Evolutionary conservation across 2,888 invertebrate species (phyloP), one percentile per base, ranked within the genome.

Genomic region (Lithodes maja): DNA sequence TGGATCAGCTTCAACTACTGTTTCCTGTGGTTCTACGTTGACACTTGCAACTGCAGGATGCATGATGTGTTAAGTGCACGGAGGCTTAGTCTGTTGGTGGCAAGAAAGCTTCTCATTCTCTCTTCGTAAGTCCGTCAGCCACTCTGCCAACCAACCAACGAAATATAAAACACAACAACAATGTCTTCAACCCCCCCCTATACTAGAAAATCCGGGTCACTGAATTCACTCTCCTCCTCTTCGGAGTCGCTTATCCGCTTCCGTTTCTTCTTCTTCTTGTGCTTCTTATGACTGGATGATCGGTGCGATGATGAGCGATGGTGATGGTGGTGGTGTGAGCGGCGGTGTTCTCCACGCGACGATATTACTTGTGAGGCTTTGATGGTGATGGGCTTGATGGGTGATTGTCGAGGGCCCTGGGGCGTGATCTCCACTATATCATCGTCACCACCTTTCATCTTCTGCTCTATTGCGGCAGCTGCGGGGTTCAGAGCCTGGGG

Each of bases 231-330:
- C 15, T 90, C 91, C n/a, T 91, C 91, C 7, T 89, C 91, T 54
- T 91, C 91, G 1, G 88, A 88, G 80, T 91, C 91, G 49, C 83
- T 87, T 15, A 61, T 74, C 74, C 80, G 83, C 83, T 78, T 91
- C 69, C 90, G 86, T 81, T 88, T 91, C 52, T 91, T 91, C 88
- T 91, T 91, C 86, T 91, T 91, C 86, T 90, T 91, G 86, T 91
- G 90, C 74, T 91, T 90, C 83, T 91, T 91, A 74, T 91, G 90
- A 74, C 80, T 78, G 53, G 87, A 87, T 77, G 82, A 82, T 49
- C 83, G 85, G 78, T 85, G 85, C 55, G 85, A 84, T 15, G 86
- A 77, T 68, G 87, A 85, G 61, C 84, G 83, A 80, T 79, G 80
- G n/a, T 52, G 74, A 33, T 71, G 78, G 17, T 79, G 79, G 79